Conservation (phyloP, 2,888 invertebrate genomes). For the Miltochrista miniata region DNA sequence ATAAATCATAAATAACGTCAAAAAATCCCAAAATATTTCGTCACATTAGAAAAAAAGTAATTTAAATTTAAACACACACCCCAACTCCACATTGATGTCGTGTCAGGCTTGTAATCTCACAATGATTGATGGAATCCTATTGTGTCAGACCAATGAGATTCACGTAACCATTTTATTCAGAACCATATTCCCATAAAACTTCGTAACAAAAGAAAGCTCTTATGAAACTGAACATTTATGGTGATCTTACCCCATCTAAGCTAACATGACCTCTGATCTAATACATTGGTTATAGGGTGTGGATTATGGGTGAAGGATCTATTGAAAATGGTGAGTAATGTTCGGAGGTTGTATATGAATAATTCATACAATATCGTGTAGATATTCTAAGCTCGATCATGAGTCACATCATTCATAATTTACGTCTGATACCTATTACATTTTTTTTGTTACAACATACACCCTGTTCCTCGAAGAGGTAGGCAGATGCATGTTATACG, state of each 20-base stretch:
- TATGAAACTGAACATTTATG: constrained; percentile 18
- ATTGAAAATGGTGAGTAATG: constrained; percentile 23
- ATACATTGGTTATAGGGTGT: constrained; percentile 1
- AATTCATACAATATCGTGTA: constrained; percentile 63
- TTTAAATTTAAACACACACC: constrained; percentile 43
- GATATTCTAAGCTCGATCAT: constrained; percentile 45
- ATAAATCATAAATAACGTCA: neutral
- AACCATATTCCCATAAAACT: constrained; percentile 8
- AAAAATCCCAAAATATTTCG: too few species aligned
- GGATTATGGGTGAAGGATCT: constrained; percentile 13
- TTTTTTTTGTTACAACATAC: constrained; percentile 10
- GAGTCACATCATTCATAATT: constrained; percentile 73
- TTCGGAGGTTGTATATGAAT: constrained; percentile 51
- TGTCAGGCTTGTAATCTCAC: constrained; percentile 53
- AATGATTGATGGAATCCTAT: constrained; percentile 54
- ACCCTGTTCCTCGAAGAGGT: neutral
- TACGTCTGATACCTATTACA: constrained; percentile 59
- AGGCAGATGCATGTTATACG: too few species aligned
- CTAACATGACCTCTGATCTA: constrained; percentile 24
- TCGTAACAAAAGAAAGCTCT: neutral
- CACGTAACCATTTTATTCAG: constrained; percentile 9
- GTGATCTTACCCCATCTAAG: constrained; percentile 3
- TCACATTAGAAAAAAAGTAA: constrained; percentile 29
- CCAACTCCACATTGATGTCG: constrained; percentile 47
- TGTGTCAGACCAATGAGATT: constrained; percentile 36